Percentiles rank a stretch among this genome's conserved stretches.
These are phyloP conservation scores for Ptychoptera albimana DNA, from an alignment of 2,888 invertebrate species.

Conservation along the genomic window DNA sequence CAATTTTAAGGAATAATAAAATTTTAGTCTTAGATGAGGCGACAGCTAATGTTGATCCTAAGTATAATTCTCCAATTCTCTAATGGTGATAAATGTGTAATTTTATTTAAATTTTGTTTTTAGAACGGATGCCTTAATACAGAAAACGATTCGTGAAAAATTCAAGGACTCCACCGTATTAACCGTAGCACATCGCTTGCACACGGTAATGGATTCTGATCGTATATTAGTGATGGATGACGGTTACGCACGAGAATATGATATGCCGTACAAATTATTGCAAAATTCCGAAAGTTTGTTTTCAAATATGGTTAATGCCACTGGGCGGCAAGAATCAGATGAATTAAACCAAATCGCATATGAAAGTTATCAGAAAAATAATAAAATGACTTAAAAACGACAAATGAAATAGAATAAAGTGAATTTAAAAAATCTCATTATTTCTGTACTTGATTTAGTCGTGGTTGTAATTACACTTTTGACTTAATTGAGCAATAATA, in stretches of 20 bases:
- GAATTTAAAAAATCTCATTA: too few relatives aligned
- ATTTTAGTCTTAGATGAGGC: slow-evolving; percentile 53
- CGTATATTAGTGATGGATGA: slow-evolving; percentile 73
- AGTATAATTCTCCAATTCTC: background rate
- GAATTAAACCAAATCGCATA: too few relatives aligned
- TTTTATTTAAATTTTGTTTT: slow-evolving; percentile 37
- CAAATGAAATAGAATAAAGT: too few relatives aligned
- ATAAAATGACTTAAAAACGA: too few relatives aligned
- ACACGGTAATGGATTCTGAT: slow-evolving; percentile 89
- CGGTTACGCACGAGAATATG: slow-evolving; percentile 52
- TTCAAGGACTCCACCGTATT: slow-evolving; percentile 74
- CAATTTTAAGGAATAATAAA: slow-evolving; percentile 42
- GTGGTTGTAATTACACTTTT: too few relatives aligned
- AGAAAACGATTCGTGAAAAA: slow-evolving; percentile 62
- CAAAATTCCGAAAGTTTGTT: slow-evolving; percentile 43
- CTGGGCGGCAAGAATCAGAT: slow-evolving; percentile 26
- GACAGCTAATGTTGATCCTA: slow-evolving; percentile 49
- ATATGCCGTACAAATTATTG: background rate
- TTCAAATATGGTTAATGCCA: slow-evolving; percentile 53
- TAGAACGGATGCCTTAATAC: slow-evolving; percentile 66
- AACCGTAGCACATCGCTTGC: slow-evolving; percentile 79
- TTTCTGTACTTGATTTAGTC: too few relatives aligned
- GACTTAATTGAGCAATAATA: too few relatives aligned
- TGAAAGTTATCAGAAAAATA: too few relatives aligned
- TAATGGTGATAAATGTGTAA: too few relatives aligned